A percentile compares a stretch with the other conserved stretches of the same genome.
Evolutionary conservation across 2,797 vertebrate species (phyloP).

Genomic region (Girardinus metallicus): DNA sequence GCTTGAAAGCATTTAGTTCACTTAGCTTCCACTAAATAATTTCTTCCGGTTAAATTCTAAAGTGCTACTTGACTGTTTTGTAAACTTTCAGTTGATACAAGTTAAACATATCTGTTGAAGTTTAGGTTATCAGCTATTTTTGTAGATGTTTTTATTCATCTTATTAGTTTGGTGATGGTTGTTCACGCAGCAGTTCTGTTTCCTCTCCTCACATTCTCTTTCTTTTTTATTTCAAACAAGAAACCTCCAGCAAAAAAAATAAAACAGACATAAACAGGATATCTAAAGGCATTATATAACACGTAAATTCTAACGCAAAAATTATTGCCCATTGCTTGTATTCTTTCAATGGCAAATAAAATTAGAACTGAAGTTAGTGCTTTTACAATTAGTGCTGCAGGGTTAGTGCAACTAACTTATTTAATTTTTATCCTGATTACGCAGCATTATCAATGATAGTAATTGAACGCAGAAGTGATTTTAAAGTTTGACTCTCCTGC

Average conservation of each 20-base stretch:
- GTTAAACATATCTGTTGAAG: neutral
- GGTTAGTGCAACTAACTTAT: neutral
- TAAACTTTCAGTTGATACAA: neutral
- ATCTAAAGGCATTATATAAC: no score
- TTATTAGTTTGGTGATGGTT: no score
- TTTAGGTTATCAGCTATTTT: neutral
- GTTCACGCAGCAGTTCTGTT: neutral
- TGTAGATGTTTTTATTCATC: no score
- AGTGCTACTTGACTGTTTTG: neutral
- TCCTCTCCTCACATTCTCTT: neutral
- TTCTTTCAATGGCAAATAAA: no score
- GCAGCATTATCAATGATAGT: neutral
- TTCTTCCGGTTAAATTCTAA: neutral
- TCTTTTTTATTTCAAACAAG: neutral
- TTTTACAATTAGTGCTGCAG: no score
- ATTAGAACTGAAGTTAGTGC: no score
- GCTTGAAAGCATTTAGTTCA: neutral
- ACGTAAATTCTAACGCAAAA: no score
- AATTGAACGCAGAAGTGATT: neutral
- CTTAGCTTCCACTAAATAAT: neutral
- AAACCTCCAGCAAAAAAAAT: neutral
- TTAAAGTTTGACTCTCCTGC: no score
- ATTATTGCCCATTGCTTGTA: no score
- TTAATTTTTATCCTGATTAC: neutral
- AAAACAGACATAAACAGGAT: no score